phyloP scores from a whole-genome alignment of 2,888 invertebrate genomes.

The Sphecodes monilicornis region DNA sequence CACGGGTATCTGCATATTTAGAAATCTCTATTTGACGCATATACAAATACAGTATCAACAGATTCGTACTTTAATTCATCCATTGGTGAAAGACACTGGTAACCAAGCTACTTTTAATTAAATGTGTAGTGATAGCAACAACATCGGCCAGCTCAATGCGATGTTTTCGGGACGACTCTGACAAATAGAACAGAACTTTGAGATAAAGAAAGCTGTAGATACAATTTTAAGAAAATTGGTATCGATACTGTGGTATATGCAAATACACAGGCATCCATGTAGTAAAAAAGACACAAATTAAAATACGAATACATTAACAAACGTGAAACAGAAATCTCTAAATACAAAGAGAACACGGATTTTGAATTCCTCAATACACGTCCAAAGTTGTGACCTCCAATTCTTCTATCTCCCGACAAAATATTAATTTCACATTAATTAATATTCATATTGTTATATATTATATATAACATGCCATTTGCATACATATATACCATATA shows the following conservation, averaged over 20 bases:
- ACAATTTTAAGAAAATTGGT: neutral
- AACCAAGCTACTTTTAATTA: too few relatives aligned
- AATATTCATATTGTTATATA: constrained; percentile 38
- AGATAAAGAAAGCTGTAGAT: neutral
- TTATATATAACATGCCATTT: constrained; percentile 46
- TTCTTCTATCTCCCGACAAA: constrained; percentile 26
- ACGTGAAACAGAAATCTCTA: neutral
- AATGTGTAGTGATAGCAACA: too few relatives aligned
- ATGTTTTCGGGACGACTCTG: neutral
- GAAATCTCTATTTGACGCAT: neutral
- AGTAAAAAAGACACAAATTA: neutral
- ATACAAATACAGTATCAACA: neutral
- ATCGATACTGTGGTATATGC: neutral
- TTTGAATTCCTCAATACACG: too few relatives aligned
- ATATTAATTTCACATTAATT: constrained; percentile 48
- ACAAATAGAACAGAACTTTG: neutral
- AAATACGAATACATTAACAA: neutral
- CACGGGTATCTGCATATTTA: neutral
- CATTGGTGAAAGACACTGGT: neutral
- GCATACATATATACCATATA: constrained; percentile 41
- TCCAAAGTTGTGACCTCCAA: neutral
- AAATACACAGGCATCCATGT: neutral
- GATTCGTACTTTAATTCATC: neutral
- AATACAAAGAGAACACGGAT: too few relatives aligned
- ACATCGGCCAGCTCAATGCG: too few relatives aligned